phyloP scores from a whole-genome alignment of 2,888 invertebrate genomes.

The Plagodis pulveraria region DNA sequence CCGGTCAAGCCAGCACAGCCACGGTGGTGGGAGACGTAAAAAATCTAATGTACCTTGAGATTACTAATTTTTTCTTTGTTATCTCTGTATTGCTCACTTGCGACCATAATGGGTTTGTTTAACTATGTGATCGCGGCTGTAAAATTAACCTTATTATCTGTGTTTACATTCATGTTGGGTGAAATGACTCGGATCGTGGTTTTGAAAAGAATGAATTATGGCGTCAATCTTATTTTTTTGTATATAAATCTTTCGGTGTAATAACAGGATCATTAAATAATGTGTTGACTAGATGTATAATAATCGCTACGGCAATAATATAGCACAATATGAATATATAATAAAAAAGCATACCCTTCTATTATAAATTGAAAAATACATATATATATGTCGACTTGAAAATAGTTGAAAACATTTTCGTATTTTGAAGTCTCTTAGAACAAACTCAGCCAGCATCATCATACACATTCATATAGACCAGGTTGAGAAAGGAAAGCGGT shows the following conservation, averaged over 20 bases:
- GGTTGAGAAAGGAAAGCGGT: not conserved
- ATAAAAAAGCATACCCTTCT: too few species aligned
- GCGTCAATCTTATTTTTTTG: too few species aligned
- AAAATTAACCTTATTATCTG: constrained; percentile 15
- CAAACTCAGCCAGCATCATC: not conserved
- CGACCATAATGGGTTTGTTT: constrained; percentile 17
- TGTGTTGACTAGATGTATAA: too few species aligned
- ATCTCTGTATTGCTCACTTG: constrained; percentile 17
- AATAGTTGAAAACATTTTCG: too few species aligned
- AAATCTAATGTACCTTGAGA: constrained; percentile 44
- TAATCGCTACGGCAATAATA: too few species aligned
- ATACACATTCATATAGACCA: not conserved
- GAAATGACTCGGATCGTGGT: too few species aligned
- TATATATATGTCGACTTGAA: too few species aligned
- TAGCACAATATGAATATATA: too few species aligned
- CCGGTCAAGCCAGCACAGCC: constrained; percentile 42
- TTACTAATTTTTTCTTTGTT: constrained; percentile 33
- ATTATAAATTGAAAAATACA: too few species aligned
- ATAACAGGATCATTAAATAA: too few species aligned
- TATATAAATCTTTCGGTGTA: too few species aligned
- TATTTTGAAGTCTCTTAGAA: not conserved
- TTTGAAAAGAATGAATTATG: too few species aligned
- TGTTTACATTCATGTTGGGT: not conserved
- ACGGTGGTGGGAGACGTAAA: constrained; percentile 31
- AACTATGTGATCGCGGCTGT: constrained; percentile 7